Conservation (phyloP, 2,888 invertebrate species). For the Schrankia costaestrigalis region DNA sequence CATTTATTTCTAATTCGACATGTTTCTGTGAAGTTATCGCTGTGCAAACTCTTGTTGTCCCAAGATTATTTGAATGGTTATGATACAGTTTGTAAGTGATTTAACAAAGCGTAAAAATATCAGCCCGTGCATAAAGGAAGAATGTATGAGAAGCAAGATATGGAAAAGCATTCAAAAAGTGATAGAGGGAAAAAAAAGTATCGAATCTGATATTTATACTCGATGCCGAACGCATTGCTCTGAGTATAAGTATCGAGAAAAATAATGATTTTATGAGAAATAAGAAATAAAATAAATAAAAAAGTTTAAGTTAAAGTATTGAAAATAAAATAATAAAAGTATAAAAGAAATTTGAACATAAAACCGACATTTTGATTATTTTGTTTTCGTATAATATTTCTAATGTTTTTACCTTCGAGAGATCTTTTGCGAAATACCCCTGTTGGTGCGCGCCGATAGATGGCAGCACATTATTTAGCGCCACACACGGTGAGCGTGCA, state of each 20-base stretch:
- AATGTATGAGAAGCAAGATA: conserved; percentile 76
- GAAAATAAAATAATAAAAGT: conserved; percentile 46
- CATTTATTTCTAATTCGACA: conserved; percentile 53
- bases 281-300: conserved; percentile 44
- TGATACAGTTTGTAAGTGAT: conserved; percentile 74
- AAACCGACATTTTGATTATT: conserved; percentile 63
- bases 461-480: conserved; percentile 76
- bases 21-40: conserved; percentile 60
- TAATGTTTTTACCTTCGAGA: conserved; percentile 93
- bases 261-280: conserved; percentile 58
- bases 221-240: conserved; percentile 31
- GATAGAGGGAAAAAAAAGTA: conserved; percentile 64
- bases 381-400: conserved; percentile 62
- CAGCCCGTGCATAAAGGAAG: conserved; percentile 79
- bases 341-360: conserved; percentile 42
- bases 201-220: conserved; percentile 63
- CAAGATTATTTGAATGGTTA: conserved; percentile 61
- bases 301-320: conserved; percentile 44
- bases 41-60: conserved; percentile 67
- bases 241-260: conserved; percentile 65
- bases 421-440: conserved; percentile 98
- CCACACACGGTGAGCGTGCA: conserved; percentile 81
- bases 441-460: conserved; percentile 80
- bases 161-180: conserved; percentile 76
- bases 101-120: conserved; percentile 69